Conservation (phyloP, 1,140 invertebrate species). For the Ylistrum balloti region DNA sequence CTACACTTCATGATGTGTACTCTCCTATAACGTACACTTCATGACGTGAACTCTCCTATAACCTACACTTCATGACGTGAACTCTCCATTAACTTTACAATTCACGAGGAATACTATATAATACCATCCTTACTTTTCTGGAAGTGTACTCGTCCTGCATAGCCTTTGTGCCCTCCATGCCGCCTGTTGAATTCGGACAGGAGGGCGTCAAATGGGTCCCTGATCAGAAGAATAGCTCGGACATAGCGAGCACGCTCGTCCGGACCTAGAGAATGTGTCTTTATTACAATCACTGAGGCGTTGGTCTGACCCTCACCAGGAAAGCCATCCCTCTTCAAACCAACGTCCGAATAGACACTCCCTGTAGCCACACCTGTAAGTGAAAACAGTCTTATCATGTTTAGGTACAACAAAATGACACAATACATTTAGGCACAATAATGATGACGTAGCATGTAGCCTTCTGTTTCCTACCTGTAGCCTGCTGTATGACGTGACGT, state of each 20-base stretch:
- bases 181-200: constrained; percentile 87
- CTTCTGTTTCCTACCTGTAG: constrained; percentile 68
- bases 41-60: too few relatives aligned
- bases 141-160: constrained; percentile 82
- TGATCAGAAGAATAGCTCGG: constrained; percentile 64
- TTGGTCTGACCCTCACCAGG: constrained; percentile 90
- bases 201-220: constrained; percentile 69
- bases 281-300: constrained; percentile 89
- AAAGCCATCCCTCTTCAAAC: constrained; percentile 89
- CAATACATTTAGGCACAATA: too few relatives aligned
- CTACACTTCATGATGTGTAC: too few relatives aligned
- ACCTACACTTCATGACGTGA: too few relatives aligned
- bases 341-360: constrained; percentile 86
- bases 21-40: too few relatives aligned
- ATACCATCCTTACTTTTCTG: constrained; percentile 62
- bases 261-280: constrained; percentile 90
- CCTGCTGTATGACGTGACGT: constrained; percentile 71
- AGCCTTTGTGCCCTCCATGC: constrained; percentile 88
- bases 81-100: too few relatives aligned
- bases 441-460: too few relatives aligned
- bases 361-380: constrained; percentile 83
- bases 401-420: too few relatives aligned
- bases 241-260: constrained; percentile 60
- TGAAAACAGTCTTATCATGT: too few relatives aligned
- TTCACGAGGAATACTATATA: too few relatives aligned